Evolutionary conservation across 2,888 invertebrate species (phyloP).

Genomic region (Thymelicus acteon): DNA sequence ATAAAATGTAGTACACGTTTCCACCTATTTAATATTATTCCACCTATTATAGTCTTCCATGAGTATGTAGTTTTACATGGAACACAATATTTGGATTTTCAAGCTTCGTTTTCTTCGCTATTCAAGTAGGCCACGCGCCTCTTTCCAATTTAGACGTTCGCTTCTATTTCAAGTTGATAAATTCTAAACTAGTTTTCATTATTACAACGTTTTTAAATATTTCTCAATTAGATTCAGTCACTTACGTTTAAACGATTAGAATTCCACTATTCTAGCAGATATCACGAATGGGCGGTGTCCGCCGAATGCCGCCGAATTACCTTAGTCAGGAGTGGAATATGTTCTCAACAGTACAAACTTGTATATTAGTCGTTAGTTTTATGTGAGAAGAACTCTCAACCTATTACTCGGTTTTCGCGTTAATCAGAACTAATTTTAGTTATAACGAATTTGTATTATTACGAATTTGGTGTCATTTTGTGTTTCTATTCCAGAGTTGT

Average conservation of each 20-base stretch:
- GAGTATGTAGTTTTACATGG: constrained; percentile 44
- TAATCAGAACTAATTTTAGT: constrained; percentile 35
- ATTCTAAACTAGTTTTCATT: constrained; percentile 10
- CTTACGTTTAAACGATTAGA: constrained; percentile 15
- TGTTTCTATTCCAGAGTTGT: constrained; percentile 33
- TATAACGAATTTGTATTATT: constrained; percentile 24
- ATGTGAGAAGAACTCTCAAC: constrained; percentile 54
- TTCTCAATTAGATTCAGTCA: constrained; percentile 17
- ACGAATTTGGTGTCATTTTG: constrained; percentile 22
- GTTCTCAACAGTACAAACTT: constrained; percentile 76
- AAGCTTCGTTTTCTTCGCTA: not conserved
- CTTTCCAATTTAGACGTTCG: constrained; percentile 2
- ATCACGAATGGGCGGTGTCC: not conserved
- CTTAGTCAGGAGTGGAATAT: constrained; percentile 61
- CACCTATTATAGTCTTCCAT: constrained; percentile 65
- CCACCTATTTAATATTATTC: constrained; percentile 31
- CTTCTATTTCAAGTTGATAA: constrained; percentile 6
- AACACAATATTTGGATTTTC: constrained; percentile 25
- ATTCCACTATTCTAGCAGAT: constrained; percentile 1
- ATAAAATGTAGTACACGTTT: not conserved
- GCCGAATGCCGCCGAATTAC: constrained; percentile 43
- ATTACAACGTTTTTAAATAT: constrained; percentile 5
- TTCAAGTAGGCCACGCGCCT: not conserved
- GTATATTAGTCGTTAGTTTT: constrained; percentile 69
- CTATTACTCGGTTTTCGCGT: constrained; percentile 51